A percentile compares a stretch with the other conserved stretches of the same genome.
Evolutionary conservation across 1,140 invertebrate genomes (phyloP).

Genomic region (Trialeurodes vaporariorum): DNA sequence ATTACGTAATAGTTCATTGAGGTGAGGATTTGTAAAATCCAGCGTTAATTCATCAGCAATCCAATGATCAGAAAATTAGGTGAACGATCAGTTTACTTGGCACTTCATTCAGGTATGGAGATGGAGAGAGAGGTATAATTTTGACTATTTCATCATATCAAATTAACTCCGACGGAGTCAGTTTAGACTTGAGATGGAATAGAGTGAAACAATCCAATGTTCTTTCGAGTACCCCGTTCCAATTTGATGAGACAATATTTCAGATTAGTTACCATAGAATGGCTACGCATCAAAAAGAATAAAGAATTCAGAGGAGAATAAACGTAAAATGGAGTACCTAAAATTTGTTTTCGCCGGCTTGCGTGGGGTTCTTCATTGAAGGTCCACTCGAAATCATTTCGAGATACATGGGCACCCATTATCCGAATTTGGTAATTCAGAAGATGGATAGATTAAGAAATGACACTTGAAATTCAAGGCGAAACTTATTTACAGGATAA

Average conservation of each 20-base stretch:
- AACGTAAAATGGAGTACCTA: conserved; percentile 57
- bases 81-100: too few species aligned
- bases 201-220: neutral
- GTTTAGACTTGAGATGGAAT: neutral
- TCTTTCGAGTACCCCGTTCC: too few species aligned
- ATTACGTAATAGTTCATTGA: too few species aligned
- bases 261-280: neutral
- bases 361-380: conserved; percentile 98
- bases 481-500: too few species aligned
- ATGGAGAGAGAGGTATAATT: too few species aligned
- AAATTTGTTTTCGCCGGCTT: conserved; percentile 80
- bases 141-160: too few species aligned
- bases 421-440: neutral
- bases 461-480: too few species aligned
- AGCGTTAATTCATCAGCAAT: too few species aligned
- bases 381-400: conserved; percentile 89
- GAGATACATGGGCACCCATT: conserved; percentile 79
- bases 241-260: neutral
- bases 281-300: neutral
- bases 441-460: neutral
- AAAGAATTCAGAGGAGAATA: neutral
- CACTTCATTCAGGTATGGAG: too few species aligned
- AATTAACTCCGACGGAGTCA: neutral
- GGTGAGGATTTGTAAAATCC: too few species aligned
- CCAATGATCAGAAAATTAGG: too few species aligned